Evolutionary conservation across 2,113 vertebrate genomes (phyloP), one percentile per base, ranked within the genome.

Genomic region (Labeo rohita): DNA sequence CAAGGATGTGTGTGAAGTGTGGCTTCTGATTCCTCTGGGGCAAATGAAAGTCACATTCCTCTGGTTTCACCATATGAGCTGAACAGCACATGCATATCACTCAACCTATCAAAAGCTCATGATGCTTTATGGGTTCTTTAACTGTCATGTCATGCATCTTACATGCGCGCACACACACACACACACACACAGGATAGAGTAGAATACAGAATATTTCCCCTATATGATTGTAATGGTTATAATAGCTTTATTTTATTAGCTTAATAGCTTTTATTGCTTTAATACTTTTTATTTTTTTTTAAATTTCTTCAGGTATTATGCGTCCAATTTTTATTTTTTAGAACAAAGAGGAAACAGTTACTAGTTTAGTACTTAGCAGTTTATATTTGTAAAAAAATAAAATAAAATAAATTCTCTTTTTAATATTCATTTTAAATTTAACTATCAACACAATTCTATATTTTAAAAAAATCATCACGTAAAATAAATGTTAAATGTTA

Each of bases 1-100:
- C 74, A 77, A 23, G 28, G 6, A 16, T 54, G 74, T 34, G 21
- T 76, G 49, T 54, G 8, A 18, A 43, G 68, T 18, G 66, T 18
- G 36, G 16, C 4, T 49, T 54, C 49, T 54, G 15, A 52, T 36
- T 54, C 49, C 50, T 77, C 8, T 13, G 28, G 75, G 49, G 28
- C 49, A 54, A 77, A 77, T 77, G 75, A 77, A 77, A 36, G 75
- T 77, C 75, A 77, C 49, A 18, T 36, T 77, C 23, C 23, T 77
- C 49, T 54, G 75, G 7, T 54, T 16, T 54, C 70, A 10, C 8
- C 13, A 28, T 36, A 0, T 52, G 47, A 50, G 49, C 45, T 16
- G 47, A 50, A 15, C 47, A 49, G 34, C 15, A 68, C 7, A 6
- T 65, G n/a, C 10, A 65, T 39, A 9, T 39, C 63, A 66, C 28